Evolutionary conservation across 2,113 vertebrate genomes (phyloP).

Genomic region (Gymnocephalus cernua): DNA sequence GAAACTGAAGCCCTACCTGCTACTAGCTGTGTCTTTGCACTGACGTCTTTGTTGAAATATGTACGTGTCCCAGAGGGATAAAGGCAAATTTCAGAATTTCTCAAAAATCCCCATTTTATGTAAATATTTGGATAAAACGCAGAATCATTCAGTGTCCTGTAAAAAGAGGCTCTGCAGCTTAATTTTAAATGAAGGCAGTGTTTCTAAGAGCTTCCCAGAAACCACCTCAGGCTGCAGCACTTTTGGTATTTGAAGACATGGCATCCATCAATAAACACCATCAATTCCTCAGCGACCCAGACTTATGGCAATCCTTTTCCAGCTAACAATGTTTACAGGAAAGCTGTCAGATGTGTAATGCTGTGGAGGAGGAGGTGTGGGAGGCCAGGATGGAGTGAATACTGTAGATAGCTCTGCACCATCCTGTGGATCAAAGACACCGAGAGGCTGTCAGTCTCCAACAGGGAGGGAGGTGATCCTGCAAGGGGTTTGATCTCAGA

Average conservation of each 20-base stretch:
- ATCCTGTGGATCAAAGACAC: conserved; percentile 20
- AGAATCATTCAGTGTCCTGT: background rate
- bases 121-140: background rate
- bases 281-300: background rate
- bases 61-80: background rate
- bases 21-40: background rate
- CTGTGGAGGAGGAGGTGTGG: background rate
- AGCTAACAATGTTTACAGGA: conserved; percentile 37
- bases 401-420: conserved; percentile 25
- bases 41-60: background rate
- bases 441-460: background rate
- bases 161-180: background rate
- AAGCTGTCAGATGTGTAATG: conserved; percentile 25
- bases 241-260: background rate
- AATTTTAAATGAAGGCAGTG: background rate
- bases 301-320: conserved; percentile 15
- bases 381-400: conserved; percentile 11
- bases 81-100: background rate
- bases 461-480: background rate
- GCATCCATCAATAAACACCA: conserved; percentile 6
- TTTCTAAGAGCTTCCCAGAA: conserved; percentile 24
- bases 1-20: background rate
- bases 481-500: conserved; percentile 2
- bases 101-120: background rate
- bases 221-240: conserved; percentile 9